phyloP scores from a whole-genome alignment of 92 coral and sea anemone species.

The Palythoa heliodiscus region DNA sequence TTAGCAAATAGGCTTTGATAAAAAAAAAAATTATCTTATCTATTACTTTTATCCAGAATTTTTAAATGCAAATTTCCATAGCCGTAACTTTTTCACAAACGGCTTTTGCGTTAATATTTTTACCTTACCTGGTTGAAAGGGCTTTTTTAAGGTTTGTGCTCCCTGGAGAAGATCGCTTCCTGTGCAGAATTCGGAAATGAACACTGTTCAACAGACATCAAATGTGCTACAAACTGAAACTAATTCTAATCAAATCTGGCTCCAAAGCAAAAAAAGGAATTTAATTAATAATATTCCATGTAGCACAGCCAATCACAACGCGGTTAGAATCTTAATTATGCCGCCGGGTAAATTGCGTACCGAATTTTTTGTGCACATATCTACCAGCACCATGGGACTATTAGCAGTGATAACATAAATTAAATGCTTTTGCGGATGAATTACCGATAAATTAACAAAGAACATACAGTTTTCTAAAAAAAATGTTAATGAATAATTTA shows the following conservation, averaged over 20 bases:
- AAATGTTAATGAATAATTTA: too few relatives aligned
- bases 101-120: background rate
- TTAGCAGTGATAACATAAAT: background rate
- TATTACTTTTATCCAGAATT: too few relatives aligned
- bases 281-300: background rate
- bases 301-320: background rate
- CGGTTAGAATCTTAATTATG: background rate
- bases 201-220: background rate
- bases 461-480: too few relatives aligned
- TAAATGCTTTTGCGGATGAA: background rate
- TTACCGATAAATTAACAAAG: background rate
- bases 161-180: conserved; percentile 40
- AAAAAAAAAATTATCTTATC: too few relatives aligned
- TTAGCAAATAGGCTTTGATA: too few relatives aligned
- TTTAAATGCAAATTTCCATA: too few relatives aligned
- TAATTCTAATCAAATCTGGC: background rate
- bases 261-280: background rate
- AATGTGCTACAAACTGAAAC: background rate
- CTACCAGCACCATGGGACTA: background rate
- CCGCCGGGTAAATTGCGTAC: background rate
- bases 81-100: background rate
- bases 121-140: conserved; percentile 50
- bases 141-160: conserved; percentile 41
- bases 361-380: background rate
- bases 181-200: conserved; percentile 14